Evolutionary conservation across 2,113 vertebrate genomes (phyloP), one percentile per base, ranked within the genome.

Genomic region (Gadus macrocephalus): DNA sequence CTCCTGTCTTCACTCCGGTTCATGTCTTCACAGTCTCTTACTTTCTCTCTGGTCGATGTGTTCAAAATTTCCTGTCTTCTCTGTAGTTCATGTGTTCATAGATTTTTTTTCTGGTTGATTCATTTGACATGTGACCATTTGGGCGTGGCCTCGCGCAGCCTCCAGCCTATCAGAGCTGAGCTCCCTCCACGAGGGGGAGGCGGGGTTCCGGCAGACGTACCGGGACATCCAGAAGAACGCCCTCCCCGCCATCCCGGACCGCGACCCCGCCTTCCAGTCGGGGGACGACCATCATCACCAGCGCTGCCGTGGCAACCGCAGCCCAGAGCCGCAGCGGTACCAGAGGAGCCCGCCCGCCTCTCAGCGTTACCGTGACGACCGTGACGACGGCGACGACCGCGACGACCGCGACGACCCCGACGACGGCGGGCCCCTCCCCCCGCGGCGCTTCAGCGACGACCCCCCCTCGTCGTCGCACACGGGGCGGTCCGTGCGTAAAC

Each of bases 101-200:
- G 11, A 15, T 35, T 53, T 53, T 20, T 20, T 22, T 15, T 66
- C 27, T 14, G 3, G 2, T 68, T 58, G 6, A 58, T 20, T 68
- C 1, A 4, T 59, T 59, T 31, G 20, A 28, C 76, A 64, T 69
- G 20, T 56, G 7, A 12, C 38, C 53, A 2, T 63, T 17, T 63
- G 69, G 20, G 42, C 15, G 61, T 70, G 15, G 49, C 14, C 49
- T 69, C 0, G 11, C 69, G 20, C 78, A 98, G 97, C 96, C 66
- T 95, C 94, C 85, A 95, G 92, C 85, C 78, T 94, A 70, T 98
- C 96, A 0, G 96, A 99, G 84, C 92, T 99, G 66, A 98, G 95
- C 78, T 98, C 96, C 1, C 90, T 99, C 71, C 97, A 98, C 0
- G 95, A 98, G 1, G 93, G 92, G 1, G 94, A 95, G 70, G 55